Evolutionary conservation across 2,113 vertebrate genomes (phyloP).

Genomic region (Bostrychus sinensis): DNA sequence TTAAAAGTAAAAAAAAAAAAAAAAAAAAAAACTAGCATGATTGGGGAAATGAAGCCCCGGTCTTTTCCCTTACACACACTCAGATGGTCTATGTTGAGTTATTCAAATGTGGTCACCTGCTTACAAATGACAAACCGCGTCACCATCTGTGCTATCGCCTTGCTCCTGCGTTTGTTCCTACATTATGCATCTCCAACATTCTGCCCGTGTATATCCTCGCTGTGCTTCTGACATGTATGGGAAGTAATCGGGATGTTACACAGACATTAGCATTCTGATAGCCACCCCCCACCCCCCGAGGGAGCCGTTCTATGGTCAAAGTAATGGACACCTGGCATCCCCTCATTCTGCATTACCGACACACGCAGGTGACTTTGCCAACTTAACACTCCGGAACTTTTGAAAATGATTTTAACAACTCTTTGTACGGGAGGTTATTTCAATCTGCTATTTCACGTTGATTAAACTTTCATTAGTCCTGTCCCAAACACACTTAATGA

Average conservation of each 20-base stretch:
- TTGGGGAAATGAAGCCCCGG: too few species aligned
- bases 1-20: too few species aligned
- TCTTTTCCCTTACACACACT: too few species aligned
- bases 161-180: not conserved
- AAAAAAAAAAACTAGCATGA: too few species aligned
- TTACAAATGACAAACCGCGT: constrained; percentile 1
- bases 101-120: constrained; percentile 8
- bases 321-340: constrained; percentile 9
- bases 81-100: not conserved
- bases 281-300: not conserved
- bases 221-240: constrained; percentile 1
- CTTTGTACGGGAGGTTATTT: not conserved
- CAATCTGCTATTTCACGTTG: constrained; percentile 5
- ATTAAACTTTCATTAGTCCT: constrained; percentile 3
- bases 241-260: constrained; percentile 7
- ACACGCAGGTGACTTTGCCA: constrained; percentile 5
- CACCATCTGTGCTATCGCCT: constrained; percentile 5
- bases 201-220: not conserved
- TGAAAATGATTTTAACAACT: constrained; percentile 1
- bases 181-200: not conserved
- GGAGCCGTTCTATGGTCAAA: constrained; percentile 5
- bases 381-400: constrained; percentile 4
- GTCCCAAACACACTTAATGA: not conserved
- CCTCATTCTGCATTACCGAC: constrained; percentile 6
- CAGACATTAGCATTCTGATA: constrained; percentile 12